These are phyloP conservation scores for Rhincodon typus DNA, from an alignment of 2,797 vertebrate species.

Conservation along the genomic window DNA sequence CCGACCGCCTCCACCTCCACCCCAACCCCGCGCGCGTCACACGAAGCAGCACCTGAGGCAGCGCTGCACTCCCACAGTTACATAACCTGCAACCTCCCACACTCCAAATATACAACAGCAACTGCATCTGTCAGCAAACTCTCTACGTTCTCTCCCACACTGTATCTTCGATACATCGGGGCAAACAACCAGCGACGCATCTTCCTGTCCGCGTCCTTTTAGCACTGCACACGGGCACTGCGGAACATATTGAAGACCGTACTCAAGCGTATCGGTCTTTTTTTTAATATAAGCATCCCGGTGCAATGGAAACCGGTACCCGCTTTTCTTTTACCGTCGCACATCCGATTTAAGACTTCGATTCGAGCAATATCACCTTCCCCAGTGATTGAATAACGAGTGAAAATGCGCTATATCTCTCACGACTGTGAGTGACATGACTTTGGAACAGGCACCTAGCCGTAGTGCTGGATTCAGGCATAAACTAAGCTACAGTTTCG, in stretches of 20 bases:
- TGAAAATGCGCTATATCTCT: background rate
- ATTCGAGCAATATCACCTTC: background rate
- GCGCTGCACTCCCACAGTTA: background rate
- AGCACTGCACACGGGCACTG: background rate
- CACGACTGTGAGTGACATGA: background rate
- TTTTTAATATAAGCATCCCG: background rate
- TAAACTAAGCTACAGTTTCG: too few species aligned
- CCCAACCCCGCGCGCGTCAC: background rate
- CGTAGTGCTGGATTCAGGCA: too few species aligned
- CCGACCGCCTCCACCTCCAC: too few species aligned
- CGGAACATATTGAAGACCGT: background rate
- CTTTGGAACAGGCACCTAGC: background rate
- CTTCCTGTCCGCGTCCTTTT: background rate
- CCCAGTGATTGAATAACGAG: background rate
- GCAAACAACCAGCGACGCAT: background rate
- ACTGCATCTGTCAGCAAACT: background rate
- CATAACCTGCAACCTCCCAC: background rate
- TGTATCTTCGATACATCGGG: background rate
- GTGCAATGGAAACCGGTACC: background rate
- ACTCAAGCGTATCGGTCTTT: background rate
- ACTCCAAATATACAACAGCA: background rate
- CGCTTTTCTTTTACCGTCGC: background rate
- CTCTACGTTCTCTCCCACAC: background rate
- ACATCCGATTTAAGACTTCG: background rate
- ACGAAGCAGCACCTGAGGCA: background rate